Evolutionary conservation across 2,888 invertebrate genomes (phyloP), one percentile per base, ranked within the genome.

Genomic region (Monoplex corrugatus): DNA sequence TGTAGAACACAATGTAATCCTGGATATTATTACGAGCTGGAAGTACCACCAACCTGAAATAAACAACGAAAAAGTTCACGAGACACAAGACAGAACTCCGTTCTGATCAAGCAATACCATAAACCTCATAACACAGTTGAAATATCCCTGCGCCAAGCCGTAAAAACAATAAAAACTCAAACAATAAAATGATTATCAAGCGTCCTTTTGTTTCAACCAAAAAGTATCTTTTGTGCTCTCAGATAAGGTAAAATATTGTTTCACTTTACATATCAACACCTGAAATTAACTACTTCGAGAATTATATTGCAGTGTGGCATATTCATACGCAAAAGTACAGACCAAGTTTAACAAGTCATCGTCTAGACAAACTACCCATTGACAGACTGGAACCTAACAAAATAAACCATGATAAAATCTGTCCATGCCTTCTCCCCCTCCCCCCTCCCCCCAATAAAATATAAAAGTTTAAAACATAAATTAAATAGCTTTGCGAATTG

Each of bases 61-160:
- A 80, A 78, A 82, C 63, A 87, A 87, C 87, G 87, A 82, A 87
- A 72, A 80, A 68, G 63, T 86, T 86, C 38, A 43, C n/a, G 32
- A 2, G 2, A 32, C 72, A 8, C 72, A 2, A 32, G 72, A 72
- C 72, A 72, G 35, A 10, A 13, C 72, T 38, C 72, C 72, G 35
- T 10, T 32, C 8, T 35, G 10, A 35, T 8, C 72, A 35, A 35
- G 8, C 32, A 72, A 72, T 8, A 72, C 72, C 23, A 23, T 32
- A 32, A 23, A 72, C 72, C 35, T 0, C 23, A 8, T 72, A 72
- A 32, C 72, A 32, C 35, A 6, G 10, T 35, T 3, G 19, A 32
- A 35, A 72, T 72, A 72, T 32, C 72, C 10, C 0, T 72, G 72
- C 72, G 72, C 72, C 35, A 72, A 35, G 10, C 72, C 35, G 32